These are phyloP conservation scores for Sapayoa aenigma DNA, from an alignment of 2,113 vertebrate species.

Conservation along the genomic window DNA sequence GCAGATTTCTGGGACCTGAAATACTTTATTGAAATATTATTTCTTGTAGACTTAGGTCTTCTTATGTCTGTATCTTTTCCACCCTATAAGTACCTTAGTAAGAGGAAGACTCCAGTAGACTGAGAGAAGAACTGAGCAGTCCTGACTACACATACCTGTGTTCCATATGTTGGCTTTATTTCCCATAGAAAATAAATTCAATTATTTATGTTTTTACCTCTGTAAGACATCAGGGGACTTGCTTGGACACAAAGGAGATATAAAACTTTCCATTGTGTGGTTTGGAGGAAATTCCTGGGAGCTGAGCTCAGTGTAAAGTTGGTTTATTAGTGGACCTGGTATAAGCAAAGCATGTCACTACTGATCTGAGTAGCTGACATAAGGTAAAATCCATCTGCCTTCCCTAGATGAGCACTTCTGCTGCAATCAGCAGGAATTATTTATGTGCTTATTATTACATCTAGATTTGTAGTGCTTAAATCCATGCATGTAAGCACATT, in stretches of 20 bases:
- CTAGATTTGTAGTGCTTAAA: constrained; percentile 10
- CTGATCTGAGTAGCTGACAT: not conserved
- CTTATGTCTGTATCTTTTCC: not conserved
- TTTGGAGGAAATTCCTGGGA: not conserved
- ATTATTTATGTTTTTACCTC: not conserved
- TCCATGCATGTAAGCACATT: not conserved
- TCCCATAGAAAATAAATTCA: not conserved
- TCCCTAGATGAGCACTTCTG: not conserved
- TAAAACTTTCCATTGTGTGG: not conserved
- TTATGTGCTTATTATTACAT: constrained; percentile 2
- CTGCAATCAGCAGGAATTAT: constrained; percentile 33
- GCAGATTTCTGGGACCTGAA: not conserved
- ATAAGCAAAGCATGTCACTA: not conserved
- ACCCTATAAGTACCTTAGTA: not conserved
- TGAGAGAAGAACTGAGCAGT: not conserved
- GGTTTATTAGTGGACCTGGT: not conserved
- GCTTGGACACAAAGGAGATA: not conserved
- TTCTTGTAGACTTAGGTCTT: not conserved
- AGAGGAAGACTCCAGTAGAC: not conserved
- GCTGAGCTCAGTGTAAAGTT: not conserved
- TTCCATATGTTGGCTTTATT: not conserved
- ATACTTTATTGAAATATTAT: not conserved
- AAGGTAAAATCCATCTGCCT: not conserved
- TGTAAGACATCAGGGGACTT: not conserved
- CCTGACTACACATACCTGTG: not conserved